Evolutionary conservation across 2,113 vertebrate genomes (phyloP).

Genomic region (Myxocyprinus asiaticus): DNA sequence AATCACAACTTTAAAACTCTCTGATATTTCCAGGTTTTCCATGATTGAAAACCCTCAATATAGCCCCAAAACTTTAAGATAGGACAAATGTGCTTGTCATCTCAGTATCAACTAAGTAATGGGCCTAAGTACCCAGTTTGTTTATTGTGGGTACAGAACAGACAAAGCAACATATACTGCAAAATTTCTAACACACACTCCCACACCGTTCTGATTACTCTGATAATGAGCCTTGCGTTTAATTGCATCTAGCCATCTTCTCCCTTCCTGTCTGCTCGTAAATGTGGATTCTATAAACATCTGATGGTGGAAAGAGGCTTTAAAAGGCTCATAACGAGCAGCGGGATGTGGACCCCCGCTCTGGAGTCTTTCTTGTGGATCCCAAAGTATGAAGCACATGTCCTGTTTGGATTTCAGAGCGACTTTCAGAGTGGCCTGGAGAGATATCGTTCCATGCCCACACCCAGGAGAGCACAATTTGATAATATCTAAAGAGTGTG

Average conservation of each 20-base stretch:
- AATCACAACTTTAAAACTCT: too few relatives aligned
- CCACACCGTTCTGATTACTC: slow-evolving; percentile 29
- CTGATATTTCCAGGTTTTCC: too few relatives aligned
- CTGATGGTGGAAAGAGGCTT: slow-evolving; percentile 33
- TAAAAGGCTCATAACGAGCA: slow-evolving; percentile 41
- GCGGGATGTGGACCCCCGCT: slow-evolving; percentile 14
- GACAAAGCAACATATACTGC: not conserved
- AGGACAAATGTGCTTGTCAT: slow-evolving; percentile 34
- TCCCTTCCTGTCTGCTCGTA: slow-evolving; percentile 9
- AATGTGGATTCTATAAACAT: slow-evolving; percentile 45
- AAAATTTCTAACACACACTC: not conserved
- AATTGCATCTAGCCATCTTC: slow-evolving; percentile 41
- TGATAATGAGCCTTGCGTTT: slow-evolving; percentile 33
- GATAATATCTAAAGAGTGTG: slow-evolving; percentile 39
- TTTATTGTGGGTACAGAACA: slow-evolving; percentile 27
- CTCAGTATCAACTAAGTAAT: slow-evolving; percentile 46
- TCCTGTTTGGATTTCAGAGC: slow-evolving; percentile 49
- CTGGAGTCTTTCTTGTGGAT: slow-evolving; percentile 53
- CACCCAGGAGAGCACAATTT: slow-evolving; percentile 44
- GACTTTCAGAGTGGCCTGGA: not conserved
- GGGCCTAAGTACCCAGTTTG: slow-evolving; percentile 1
- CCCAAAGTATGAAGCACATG: slow-evolving; percentile 27
- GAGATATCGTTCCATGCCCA: slow-evolving; percentile 49
- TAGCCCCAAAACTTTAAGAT: not conserved
- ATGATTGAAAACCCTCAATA: too few relatives aligned